These are phyloP conservation scores for Phymorhynchus buccinoides DNA, from an alignment of 1,140 invertebrate genomes.

Conservation along the genomic window DNA sequence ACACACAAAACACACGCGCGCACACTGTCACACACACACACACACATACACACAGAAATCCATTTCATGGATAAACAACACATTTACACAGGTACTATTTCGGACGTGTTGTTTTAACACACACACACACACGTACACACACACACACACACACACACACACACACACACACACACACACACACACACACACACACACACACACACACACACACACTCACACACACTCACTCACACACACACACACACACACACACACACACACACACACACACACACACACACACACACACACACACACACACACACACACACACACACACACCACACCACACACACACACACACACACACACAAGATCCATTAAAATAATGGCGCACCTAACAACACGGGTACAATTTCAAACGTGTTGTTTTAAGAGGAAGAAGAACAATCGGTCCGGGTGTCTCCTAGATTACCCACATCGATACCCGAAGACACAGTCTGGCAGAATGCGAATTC, in stretches of 20 bases:
- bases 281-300: conserved; percentile 3
- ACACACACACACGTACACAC: not conserved
- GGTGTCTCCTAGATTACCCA: too few species aligned
- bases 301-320: not conserved
- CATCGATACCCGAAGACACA: too few species aligned
- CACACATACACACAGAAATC: not conserved
- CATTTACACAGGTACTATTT: too few species aligned
- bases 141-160: conserved; percentile 2
- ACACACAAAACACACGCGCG: not conserved
- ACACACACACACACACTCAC: not conserved
- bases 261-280: conserved; percentile 3
- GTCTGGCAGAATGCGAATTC: too few species aligned
- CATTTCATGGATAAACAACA: too few species aligned
- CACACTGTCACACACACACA: not conserved
- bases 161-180: not conserved
- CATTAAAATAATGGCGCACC: not conserved
- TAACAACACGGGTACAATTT: not conserved
- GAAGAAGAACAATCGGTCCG: not conserved
- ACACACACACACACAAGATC: not conserved
- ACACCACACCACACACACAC: not conserved
- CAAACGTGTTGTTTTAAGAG: too few species aligned
- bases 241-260: not conserved
- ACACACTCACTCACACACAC: not conserved
- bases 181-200: not conserved
- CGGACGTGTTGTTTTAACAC: too few species aligned